Base-by-base conservation (phyloP, 2,797 vertebrate genomes). In the Adrianichthys oophorus region DNA sequence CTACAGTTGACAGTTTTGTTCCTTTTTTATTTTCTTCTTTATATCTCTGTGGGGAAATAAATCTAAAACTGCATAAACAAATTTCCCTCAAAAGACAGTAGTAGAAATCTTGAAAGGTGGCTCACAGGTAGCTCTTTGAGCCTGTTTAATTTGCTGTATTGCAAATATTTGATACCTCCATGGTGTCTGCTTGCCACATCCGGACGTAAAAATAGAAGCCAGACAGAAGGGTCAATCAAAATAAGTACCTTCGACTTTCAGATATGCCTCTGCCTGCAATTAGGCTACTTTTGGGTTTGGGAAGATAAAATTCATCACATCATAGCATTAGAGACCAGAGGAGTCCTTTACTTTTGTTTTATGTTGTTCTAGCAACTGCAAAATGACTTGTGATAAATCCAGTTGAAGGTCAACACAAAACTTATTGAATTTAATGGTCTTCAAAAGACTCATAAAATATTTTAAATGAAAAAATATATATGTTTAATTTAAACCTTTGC, bases 191-290 rank as follows among this genome's bases (percentile, higher is more conserved):
- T 87, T 90, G 84, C 89, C 82, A 74, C 83, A 89, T 91, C 90
- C 86, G 88, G 87, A 80, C 74, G 45, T 91, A 92, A 87, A 91
- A 92, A 92, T 93, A 92, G 90, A 87, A 86, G 83, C 78, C 77
- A 86, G 87, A 89, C 87, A 79, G 72, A 79, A 85, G 87, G 85
- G 87, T 87, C 86, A 90, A 80, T 87, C 86, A 90, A 80, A 90
- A 78, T 68, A 70, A 78, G 82, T 78, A 76, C 87, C 70, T 78
- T 87, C 52, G 87, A 90, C 87, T 89, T 90, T 87, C 80, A 88
- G 80, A 81, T 72, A 59, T 71, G 73, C 70, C 72, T 41, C 65
- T 4, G 68, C 71, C 67, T 71, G 81, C 66, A 42, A 74, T 68
- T 53, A 52, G 68, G 63, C 74, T 57, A 57, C 67, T 62, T 76